phyloP scores from a whole-genome alignment of 35 echinoderm and acorn worm genomes.

The Apostichopus japonicus region DNA sequence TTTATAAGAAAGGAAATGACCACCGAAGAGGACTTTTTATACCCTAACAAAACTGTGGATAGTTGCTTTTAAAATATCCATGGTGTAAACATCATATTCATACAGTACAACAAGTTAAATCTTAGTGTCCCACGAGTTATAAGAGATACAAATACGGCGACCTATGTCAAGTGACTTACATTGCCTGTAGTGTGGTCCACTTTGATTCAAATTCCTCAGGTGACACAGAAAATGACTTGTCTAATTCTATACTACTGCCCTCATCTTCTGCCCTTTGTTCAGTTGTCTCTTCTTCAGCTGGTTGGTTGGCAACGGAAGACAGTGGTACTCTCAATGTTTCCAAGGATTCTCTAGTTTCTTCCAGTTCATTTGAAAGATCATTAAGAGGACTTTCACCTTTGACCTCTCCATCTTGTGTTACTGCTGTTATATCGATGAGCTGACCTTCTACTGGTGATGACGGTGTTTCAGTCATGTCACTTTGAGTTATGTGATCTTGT shows the following conservation, averaged over 20 bases:
- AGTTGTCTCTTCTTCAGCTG: neutral
- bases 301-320: neutral
- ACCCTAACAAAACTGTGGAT: too few species aligned
- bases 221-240: conserved; percentile 18
- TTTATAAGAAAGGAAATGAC: too few species aligned
- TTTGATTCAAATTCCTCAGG: conserved; percentile 55
- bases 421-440: conserved; percentile 32
- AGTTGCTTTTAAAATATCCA: too few species aligned
- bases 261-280: neutral
- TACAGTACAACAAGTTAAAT: too few species aligned
- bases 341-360: neutral
- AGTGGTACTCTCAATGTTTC: neutral
- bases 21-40: too few species aligned
- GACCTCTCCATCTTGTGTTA: neutral
- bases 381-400: neutral
- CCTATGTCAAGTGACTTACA: neutral
- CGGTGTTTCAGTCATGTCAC: neutral
- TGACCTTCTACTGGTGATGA: conserved; percentile 18
- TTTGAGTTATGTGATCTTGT: neutral
- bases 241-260: conserved; percentile 28
- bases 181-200: conserved; percentile 20
- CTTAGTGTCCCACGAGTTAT: too few species aligned
- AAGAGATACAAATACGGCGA: too few species aligned
- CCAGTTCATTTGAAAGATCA: neutral
- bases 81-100: too few species aligned